Evolutionary conservation across 2,113 vertebrate genomes (phyloP).

Genomic region (Syngnathus scovelli): DNA sequence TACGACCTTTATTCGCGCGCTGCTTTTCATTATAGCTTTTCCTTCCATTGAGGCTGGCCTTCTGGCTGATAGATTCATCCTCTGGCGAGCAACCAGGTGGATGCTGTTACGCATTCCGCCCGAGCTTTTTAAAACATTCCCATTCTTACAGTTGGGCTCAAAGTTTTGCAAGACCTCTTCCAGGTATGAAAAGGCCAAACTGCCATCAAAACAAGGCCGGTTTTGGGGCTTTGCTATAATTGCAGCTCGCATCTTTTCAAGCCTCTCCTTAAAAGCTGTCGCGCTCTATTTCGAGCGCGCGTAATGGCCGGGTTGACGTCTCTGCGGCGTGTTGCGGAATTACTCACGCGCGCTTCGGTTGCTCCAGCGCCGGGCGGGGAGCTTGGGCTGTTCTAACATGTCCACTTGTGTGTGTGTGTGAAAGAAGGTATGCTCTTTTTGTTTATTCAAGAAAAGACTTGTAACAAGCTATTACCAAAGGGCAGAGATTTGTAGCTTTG

Average conservation of each 20-base stretch:
- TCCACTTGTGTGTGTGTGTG: constrained; percentile 17
- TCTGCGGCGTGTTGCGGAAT: constrained; percentile 44
- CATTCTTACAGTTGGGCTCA: not conserved
- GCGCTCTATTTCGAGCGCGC: constrained; percentile 49
- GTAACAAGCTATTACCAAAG: not conserved
- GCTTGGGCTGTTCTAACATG: constrained; percentile 62
- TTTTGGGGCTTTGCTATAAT: constrained; percentile 46
- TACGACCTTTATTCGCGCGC: not conserved
- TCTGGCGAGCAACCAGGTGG: not conserved
- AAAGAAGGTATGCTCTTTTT: constrained; percentile 1
- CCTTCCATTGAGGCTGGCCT: not conserved
- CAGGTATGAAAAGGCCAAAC: constrained; percentile 11
- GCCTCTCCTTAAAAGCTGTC: constrained; percentile 35
- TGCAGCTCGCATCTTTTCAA: constrained; percentile 39
- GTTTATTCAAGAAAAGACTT: not conserved
- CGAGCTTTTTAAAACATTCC: not conserved
- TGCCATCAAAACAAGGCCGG: constrained; percentile 22
- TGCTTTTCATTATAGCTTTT: constrained; percentile 17
- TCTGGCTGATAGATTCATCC: not conserved
- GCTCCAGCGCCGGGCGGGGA: constrained; percentile 45
- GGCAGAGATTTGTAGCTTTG: not conserved
- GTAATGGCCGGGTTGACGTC: constrained; percentile 50
- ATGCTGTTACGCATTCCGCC: not conserved
- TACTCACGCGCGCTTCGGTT: constrained; percentile 48
- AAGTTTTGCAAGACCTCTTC: not conserved